Conservation (phyloP, 2,797 vertebrate genomes). For the Sphenopsis melanotis region DNA sequence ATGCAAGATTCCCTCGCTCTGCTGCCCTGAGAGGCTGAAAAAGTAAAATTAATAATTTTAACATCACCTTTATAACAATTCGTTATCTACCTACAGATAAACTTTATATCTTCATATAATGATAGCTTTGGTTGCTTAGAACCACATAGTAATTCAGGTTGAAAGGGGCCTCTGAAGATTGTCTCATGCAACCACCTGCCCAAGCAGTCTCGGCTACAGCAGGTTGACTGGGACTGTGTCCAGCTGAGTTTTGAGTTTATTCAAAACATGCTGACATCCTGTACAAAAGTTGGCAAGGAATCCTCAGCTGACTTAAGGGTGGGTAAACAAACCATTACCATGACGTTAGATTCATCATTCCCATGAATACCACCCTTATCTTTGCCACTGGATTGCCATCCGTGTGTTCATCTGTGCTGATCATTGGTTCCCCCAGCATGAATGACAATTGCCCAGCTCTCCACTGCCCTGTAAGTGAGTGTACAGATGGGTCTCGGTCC, state of each 20-base stretch:
- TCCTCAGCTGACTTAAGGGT: neutral
- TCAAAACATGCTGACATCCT: neutral
- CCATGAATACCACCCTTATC: neutral
- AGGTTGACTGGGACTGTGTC: neutral
- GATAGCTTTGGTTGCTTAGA: neutral
- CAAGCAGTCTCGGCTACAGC: neutral
- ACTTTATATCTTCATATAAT: neutral
- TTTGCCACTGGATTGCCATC: neutral
- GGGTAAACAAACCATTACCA: neutral
- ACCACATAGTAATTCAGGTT: neutral
- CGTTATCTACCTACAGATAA: neutral
- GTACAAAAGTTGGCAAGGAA: neutral
- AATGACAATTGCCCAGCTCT: neutral
- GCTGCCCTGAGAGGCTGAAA: neutral
- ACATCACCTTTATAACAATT: neutral
- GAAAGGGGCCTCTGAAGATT: neutral
- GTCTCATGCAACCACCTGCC: fast-evolving
- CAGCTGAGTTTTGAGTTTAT: neutral
- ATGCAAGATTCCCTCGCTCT: neutral
- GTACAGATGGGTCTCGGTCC: neutral
- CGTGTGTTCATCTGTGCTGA: neutral
- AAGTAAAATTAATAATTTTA: neutral
- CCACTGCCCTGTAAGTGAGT: neutral
- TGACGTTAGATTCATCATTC: neutral
- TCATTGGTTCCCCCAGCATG: neutral